A percentile compares a stretch with the other conserved stretches of the same genome.
Conservation (phyloP, 2,113 vertebrate genomes). For the Semnornis frantzii region DNA sequence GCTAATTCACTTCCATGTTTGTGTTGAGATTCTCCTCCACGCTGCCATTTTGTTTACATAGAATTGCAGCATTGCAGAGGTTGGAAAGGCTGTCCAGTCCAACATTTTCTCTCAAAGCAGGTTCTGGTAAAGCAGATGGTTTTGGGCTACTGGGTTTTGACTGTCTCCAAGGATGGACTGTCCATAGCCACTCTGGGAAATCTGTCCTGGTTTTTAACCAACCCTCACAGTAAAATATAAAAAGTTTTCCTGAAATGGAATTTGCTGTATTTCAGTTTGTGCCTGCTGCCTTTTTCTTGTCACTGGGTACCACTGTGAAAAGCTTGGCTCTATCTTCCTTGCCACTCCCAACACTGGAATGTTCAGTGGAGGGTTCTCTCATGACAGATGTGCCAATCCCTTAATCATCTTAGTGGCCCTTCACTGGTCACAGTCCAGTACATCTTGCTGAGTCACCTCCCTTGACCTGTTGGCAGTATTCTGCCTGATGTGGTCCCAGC, state of each 20-base stretch:
- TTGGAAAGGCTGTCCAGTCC: neutral
- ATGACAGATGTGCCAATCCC: neutral
- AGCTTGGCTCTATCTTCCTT: neutral
- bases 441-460: neutral
- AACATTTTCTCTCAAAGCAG: neutral
- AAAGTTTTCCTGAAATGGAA: neutral
- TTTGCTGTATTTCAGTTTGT: neutral
- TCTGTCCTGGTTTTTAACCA: neutral
- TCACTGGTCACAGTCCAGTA: neutral
- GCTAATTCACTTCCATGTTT: neutral
- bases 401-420: neutral
- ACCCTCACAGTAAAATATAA: neutral
- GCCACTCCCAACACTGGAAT: neutral
- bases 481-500: neutral
- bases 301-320: neutral
- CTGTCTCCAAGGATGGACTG: neutral
- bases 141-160: no score
- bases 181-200: neutral
- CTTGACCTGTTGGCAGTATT: neutral
- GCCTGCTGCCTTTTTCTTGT: rapidly evolving
- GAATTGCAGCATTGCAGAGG: neutral
- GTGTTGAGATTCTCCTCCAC: neutral
- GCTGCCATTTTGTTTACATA: neutral
- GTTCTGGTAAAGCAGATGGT: neutral
- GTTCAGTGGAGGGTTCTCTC: neutral